Base-by-base conservation (phyloP, 2,797 vertebrate species). In the Syngnathus acus region DNA sequence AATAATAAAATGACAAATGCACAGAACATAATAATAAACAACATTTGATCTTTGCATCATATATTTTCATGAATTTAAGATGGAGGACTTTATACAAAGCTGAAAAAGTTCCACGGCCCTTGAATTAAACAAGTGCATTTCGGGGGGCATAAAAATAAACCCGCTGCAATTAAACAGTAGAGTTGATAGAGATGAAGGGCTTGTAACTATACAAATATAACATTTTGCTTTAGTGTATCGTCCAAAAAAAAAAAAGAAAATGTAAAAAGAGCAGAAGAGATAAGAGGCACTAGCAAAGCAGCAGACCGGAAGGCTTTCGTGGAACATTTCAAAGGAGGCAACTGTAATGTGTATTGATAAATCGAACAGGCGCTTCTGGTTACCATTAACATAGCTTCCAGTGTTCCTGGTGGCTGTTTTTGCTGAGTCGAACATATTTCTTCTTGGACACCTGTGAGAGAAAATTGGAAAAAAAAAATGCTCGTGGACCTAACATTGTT, bases 81-180 rank as follows among this genome's bases (percentile, higher is more conserved):
- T 14, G 26, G 26, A 54, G 11, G 53, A 14, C 53, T 54, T 51
- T 51, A 51, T 10, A 51, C 7, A 54, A 51, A 54, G 21, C 26
- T 6, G 32, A 57, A 57, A 32, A 26, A 1, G 1, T 14, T 57
- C 13, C 26, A 6, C 26, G 1, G 37, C 26, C 26, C 14, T 6
- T 17, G 32, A 57, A 37, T 57, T 37, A 21, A 70, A 77, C 53
- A 79, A 79, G 79, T 78, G 74, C 74, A 75, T 77, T 73, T 73
- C 5, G 48, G 71, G 67, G 50, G 73, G 5, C 45, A n/a, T 21
- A 65, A 58, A 6, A 13, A 57, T 37, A 37, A 37, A 37, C 2
- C 38, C 2, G 21, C 53, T 54, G 55, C 55, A 16, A 16, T 54
- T 43, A 65, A 48, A 65, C n/a, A 61, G 10, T 1, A 14, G 21